A percentile compares a stretch with the other conserved stretches of the same genome.
phyloP scores from a whole-genome alignment of 2,113 vertebrate species.

The Aplodontia rufa region DNA sequence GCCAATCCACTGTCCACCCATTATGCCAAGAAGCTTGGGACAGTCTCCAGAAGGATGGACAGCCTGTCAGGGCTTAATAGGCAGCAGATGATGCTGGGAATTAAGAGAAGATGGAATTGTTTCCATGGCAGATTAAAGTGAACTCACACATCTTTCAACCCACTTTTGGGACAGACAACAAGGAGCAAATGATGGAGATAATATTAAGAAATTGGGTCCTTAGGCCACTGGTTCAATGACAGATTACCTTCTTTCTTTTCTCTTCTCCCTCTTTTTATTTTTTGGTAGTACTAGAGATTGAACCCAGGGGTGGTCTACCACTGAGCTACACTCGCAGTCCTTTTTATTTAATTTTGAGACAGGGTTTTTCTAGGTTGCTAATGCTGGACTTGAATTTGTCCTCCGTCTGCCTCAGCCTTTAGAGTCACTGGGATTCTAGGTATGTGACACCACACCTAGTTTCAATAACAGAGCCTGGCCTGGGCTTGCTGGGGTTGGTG shows the following conservation, averaged over 20 bases:
- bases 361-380: too few species aligned
- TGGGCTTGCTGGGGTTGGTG: not conserved
- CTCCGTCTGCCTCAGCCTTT: too few species aligned
- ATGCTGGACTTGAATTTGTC: too few species aligned
- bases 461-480: too few species aligned
- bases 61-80: slow-evolving; percentile 5
- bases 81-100: slow-evolving; percentile 14
- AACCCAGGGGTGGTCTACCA: too few species aligned
- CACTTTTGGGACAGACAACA: not conserved
- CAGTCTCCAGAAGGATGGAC: not conserved
- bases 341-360: too few species aligned
- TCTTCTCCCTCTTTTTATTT: too few species aligned
- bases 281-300: too few species aligned
- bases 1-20: not conserved
- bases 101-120: not conserved
- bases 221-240: not conserved
- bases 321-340: too few species aligned
- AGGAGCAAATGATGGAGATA: not conserved
- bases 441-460: too few species aligned
- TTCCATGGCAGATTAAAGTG: not conserved
- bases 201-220: not conserved
- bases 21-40: not conserved
- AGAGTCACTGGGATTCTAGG: too few species aligned
- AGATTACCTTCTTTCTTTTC: not conserved
- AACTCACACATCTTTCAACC: slow-evolving; percentile 14